A percentile compares a stretch with the other conserved stretches of the same genome.
Evolutionary conservation across 2,888 invertebrate genomes (phyloP).

Genomic region (Temnothorax ravouxi): DNA sequence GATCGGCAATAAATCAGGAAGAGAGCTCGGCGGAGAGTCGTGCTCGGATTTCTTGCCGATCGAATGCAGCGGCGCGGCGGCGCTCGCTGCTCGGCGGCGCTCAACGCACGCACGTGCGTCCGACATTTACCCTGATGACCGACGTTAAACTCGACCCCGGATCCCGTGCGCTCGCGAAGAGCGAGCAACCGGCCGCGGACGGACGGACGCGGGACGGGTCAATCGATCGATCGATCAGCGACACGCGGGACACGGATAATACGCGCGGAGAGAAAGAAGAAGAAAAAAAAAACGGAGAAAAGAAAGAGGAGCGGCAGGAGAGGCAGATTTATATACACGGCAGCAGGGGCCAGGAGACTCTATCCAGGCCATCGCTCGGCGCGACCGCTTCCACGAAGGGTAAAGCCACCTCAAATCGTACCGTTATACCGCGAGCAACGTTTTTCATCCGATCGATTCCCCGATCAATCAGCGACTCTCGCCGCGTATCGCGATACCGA

Average conservation of each 20-base stretch:
- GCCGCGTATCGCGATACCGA: slow-evolving; percentile 53
- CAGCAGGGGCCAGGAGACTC: slow-evolving; percentile 65
- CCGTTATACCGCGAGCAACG: slow-evolving; percentile 78
- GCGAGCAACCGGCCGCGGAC: slow-evolving; percentile 3
- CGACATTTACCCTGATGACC: slow-evolving; percentile 68
- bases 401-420: slow-evolving; percentile 82
- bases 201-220: neutral
- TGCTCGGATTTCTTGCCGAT: slow-evolving; percentile 65
- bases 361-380: slow-evolving; percentile 81
- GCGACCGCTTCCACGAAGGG: slow-evolving; percentile 83
- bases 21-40: slow-evolving; percentile 50
- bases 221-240: slow-evolving; percentile 31
- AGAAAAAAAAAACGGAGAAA: neutral
- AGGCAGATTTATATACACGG: slow-evolving; percentile 71
- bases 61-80: slow-evolving; percentile 20
- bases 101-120: slow-evolving; percentile 61
- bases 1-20: slow-evolving; percentile 71
- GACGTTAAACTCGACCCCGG: slow-evolving; percentile 58
- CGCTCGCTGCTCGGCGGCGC: slow-evolving; percentile 13
- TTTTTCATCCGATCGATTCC: slow-evolving; percentile 65
- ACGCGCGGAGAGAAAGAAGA: slow-evolving; percentile 6
- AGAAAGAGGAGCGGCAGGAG: slow-evolving; percentile 37
- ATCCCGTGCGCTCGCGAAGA: slow-evolving; percentile 10
- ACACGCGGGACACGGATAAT: slow-evolving; percentile 29
- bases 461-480: slow-evolving; percentile 67